Conservation (phyloP, 2,888 invertebrate genomes). For the Brenthis daphne region DNA sequence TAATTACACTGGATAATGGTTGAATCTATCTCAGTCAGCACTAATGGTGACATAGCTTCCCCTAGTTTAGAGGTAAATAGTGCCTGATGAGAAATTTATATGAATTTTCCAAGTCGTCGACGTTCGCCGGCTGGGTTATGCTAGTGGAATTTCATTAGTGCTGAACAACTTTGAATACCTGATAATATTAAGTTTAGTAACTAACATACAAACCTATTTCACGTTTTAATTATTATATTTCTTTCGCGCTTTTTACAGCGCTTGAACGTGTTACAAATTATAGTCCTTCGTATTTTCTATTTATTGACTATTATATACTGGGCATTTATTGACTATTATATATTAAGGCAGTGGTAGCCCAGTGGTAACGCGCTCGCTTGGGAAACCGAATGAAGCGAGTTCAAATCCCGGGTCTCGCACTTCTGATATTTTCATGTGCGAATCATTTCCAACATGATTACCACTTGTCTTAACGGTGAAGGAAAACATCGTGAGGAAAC, state of each 20-base stretch:
- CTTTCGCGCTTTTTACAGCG: background rate
- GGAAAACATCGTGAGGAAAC: no score
- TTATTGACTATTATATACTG: no score
- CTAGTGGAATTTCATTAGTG: constrained; percentile 41
- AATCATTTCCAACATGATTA: no score
- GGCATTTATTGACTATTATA: no score
- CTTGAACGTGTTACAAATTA: no score
- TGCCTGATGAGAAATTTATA: constrained; percentile 46
- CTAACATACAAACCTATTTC: constrained; percentile 19
- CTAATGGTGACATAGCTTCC: constrained; percentile 27
- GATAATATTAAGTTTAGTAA: constrained; percentile 11
- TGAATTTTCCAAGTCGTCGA: constrained; percentile 52
- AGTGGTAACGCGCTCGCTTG: no score
- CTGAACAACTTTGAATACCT: constrained; percentile 28
- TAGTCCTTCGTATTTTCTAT: no score
- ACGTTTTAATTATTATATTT: background rate
- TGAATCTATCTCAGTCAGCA: constrained; percentile 24
- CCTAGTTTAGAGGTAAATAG: constrained; percentile 33
- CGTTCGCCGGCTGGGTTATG: constrained; percentile 45
- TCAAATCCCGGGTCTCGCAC: no score
- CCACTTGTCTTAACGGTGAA: no score
- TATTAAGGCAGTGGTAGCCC: no score
- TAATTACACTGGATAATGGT: constrained; percentile 27
- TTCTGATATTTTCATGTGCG: no score
- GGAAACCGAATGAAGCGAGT: no score